Conservation (phyloP, 2,888 invertebrate genomes). For the Lumbricus terrestris region DNA sequence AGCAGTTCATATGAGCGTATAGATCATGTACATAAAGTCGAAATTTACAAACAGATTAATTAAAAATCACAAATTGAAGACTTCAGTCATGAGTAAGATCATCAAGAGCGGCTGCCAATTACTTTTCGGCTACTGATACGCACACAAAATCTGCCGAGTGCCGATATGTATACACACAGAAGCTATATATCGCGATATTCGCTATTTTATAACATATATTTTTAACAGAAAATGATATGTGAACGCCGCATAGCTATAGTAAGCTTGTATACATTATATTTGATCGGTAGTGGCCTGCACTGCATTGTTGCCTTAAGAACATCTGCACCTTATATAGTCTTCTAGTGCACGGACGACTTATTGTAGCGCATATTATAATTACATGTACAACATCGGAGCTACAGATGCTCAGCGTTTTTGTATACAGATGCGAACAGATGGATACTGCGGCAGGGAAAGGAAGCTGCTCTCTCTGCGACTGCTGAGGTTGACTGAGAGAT, state of each 20-base stretch:
- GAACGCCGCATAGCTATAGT: not conserved
- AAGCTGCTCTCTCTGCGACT: not conserved
- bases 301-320: not conserved
- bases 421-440: not conserved
- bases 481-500: not conserved
- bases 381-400: no score
- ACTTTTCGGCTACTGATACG: not conserved
- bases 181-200: slow-evolving; percentile 3
- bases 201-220: no score
- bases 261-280: no score
- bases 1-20: not conserved
- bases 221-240: not conserved
- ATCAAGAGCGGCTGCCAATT: not conserved
- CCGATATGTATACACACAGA: not conserved
- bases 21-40: not conserved
- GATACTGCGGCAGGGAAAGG: not conserved
- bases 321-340: not conserved
- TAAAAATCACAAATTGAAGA: not conserved
- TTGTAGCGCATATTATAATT: not conserved
- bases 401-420: not conserved
- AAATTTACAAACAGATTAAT: not conserved
- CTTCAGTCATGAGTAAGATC: not conserved
- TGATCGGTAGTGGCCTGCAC: not conserved
- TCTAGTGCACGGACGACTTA: not conserved
- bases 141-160: no score